Evolutionary conservation across 2,888 invertebrate species (phyloP), one percentile per base, ranked within the genome.

Genomic region (Sminthurides aquaticus): DNA sequence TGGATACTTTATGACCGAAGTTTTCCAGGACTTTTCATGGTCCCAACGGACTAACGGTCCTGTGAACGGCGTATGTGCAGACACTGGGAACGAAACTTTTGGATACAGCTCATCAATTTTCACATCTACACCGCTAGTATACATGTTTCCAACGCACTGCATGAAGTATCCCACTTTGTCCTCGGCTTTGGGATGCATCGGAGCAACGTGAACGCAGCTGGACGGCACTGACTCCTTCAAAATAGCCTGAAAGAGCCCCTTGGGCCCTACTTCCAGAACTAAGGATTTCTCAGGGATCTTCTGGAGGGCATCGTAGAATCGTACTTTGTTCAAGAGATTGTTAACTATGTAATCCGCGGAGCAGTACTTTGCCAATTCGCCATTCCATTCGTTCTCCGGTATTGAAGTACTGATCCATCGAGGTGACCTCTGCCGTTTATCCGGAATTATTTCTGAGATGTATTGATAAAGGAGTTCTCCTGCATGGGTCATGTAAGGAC

Each of bases 341-440:
- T 91, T 91, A 1, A 88, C 88, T 76, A 91, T 91, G 77, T 96
- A 96, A 73, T 91, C 91, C 1, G 94, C 89, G 0, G 91, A 91
- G 1, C 86, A 88, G 1, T 83, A 77, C 69, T 83, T 80, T 0
- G 87, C 85, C 34, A 84, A 81, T 0, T 84, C 79, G 0, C 84
- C 82, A 54, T 85, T 84, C 91, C 91, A 92, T 60, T 86, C 75
- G 57, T 79, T 77, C 75, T 89, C 81, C 60, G 89, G 87, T 1
- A 91, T 83, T 0, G 93, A 93, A 0, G 91, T 87, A 66, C 91
- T 91, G 11, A 95, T 79, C 96, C 96, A 96, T 67, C 86, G 86
- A 0, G 81, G 76, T 0, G 88, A 86, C 22, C 94, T 83, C 1
- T 79, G 78, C 74, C 26, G 5, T 26, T 56, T 56, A 11, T 27